phyloP scores from a whole-genome alignment of 2,797 vertebrate genomes.

The Danio tinwini region DNA sequence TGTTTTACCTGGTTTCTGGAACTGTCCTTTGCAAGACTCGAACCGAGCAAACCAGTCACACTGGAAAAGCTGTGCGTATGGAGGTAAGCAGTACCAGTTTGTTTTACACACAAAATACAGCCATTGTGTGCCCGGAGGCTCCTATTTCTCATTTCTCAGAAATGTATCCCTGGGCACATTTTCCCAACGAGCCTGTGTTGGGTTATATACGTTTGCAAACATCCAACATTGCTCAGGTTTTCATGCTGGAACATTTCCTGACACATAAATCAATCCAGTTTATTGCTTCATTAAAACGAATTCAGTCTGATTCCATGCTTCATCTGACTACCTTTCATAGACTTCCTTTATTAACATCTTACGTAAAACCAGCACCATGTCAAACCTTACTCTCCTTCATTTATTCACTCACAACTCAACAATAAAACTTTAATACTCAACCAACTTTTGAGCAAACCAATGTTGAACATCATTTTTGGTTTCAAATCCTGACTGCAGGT shows the following conservation, averaged over 20 bases:
- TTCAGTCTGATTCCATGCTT: not conserved
- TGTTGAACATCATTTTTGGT: not conserved
- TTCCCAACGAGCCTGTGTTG: too few relatives aligned
- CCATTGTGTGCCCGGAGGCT: too few relatives aligned
- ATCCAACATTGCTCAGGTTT: not conserved
- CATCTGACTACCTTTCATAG: constrained; percentile 1
- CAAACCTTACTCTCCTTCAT: not conserved
- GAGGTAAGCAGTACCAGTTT: too few relatives aligned
- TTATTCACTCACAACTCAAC: not conserved
- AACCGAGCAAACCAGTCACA: too few relatives aligned
- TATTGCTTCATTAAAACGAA: not conserved
- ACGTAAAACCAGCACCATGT: constrained; percentile 1
- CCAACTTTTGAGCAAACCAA: not conserved
- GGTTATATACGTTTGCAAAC: too few relatives aligned
- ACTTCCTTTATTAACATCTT: constrained; percentile 5
- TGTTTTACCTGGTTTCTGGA: too few relatives aligned
- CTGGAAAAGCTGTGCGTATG: too few relatives aligned
- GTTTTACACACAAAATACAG: too few relatives aligned
- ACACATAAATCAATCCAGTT: not conserved
- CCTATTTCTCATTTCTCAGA: too few relatives aligned
- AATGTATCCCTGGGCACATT: too few relatives aligned
- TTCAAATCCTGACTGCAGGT: not conserved
- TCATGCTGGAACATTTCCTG: not conserved
- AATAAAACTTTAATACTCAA: constrained; percentile 12
- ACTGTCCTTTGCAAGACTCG: too few relatives aligned